Evolutionary conservation across 2,113 vertebrate species (phyloP).

Genomic region (Raja brachyura): DNA sequence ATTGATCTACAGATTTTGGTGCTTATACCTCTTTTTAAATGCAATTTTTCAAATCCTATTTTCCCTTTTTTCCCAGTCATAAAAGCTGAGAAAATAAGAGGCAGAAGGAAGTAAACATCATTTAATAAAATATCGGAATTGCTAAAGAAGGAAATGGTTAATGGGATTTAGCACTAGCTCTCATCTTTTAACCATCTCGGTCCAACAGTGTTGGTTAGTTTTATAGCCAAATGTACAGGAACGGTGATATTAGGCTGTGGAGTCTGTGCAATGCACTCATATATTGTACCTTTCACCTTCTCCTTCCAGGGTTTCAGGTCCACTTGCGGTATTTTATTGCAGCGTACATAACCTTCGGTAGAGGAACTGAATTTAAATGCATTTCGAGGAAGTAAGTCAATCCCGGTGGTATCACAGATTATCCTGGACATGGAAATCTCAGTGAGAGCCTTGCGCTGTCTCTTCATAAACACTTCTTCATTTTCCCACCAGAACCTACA

Average conservation of each 20-base stretch:
- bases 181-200: not conserved
- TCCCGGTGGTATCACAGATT: slow-evolving; percentile 77
- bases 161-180: too few species aligned
- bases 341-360: slow-evolving; percentile 48
- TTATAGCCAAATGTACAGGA: not conserved
- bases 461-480: slow-evolving; percentile 62
- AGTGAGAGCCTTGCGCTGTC: slow-evolving; percentile 57
- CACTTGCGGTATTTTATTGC: slow-evolving; percentile 46
- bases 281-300: slow-evolving; percentile 29
- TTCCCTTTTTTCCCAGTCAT: too few species aligned
- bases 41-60: too few species aligned
- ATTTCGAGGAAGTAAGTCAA: slow-evolving; percentile 58
- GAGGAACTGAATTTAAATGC: slow-evolving; percentile 55
- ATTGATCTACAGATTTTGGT: too few species aligned
- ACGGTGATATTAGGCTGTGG: not conserved
- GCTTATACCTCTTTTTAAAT: too few species aligned
- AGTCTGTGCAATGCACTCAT: not conserved
- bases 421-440: slow-evolving; percentile 65
- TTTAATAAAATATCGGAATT: too few species aligned
- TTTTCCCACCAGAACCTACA: slow-evolving; percentile 81
- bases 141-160: too few species aligned
- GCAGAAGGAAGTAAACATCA: too few species aligned
- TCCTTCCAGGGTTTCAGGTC: slow-evolving; percentile 53
- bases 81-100: too few species aligned
- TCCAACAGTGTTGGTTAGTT: not conserved